phyloP scores from a whole-genome alignment of 2,797 vertebrate species.

The Peromyscus aztecus region DNA sequence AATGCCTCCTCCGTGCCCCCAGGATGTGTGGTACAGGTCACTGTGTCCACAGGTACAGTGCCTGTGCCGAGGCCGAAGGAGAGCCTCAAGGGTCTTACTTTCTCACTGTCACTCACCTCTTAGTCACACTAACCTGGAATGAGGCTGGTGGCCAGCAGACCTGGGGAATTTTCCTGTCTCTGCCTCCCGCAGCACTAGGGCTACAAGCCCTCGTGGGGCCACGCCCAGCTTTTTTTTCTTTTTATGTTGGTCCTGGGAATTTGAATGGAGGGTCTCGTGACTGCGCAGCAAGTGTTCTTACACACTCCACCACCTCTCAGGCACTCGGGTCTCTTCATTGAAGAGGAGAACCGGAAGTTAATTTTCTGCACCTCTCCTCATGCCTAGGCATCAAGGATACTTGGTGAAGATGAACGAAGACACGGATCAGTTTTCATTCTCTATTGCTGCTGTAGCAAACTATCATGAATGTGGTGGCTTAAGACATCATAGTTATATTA shows the following conservation, averaged over 20 bases:
- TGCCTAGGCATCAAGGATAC: not conserved
- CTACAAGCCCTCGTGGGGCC: not conserved
- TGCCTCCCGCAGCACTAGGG: not conserved
- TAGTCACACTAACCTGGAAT: not conserved
- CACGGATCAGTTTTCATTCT: not conserved
- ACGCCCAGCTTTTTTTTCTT: not conserved
- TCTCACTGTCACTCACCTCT: not conserved
- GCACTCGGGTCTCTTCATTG: not conserved
- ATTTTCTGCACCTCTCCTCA: not conserved
- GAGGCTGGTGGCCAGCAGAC: not conserved
- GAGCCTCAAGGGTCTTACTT: not conserved
- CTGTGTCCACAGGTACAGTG: not conserved
- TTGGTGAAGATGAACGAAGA: constrained; percentile 5
- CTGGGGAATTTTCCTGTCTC: not conserved
- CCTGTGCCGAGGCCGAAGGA: not conserved
- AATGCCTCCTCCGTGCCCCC: not conserved
- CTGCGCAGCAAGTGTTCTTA: not conserved
- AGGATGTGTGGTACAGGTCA: not conserved
- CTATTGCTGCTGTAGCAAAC: not conserved
- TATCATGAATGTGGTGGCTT: not conserved
- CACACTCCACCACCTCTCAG: not conserved
- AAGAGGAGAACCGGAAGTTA: not conserved
- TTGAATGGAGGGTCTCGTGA: not conserved
- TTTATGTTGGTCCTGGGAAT: not conserved
- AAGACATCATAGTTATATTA: not conserved